These are phyloP conservation scores for Eristalis tenax DNA, from an alignment of 2,888 invertebrate genomes.

Conservation along the genomic window DNA sequence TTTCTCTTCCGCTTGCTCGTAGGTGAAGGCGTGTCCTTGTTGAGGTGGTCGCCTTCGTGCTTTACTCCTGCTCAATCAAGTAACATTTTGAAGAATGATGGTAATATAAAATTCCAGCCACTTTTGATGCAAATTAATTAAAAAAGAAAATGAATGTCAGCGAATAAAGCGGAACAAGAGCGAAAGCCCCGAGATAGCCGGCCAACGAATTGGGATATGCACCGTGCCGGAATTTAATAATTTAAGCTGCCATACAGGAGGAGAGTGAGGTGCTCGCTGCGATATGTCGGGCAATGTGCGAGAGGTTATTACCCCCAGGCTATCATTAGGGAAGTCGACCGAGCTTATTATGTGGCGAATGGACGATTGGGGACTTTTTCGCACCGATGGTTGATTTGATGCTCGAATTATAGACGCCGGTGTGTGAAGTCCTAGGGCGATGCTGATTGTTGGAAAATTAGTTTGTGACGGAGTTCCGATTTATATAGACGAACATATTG, in stretches of 20 bases:
- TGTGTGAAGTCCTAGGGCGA: too few relatives aligned
- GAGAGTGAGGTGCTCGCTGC: not conserved
- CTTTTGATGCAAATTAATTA: conserved; percentile 53
- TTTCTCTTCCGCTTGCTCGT: not conserved
- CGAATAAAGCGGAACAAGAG: not conserved
- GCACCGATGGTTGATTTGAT: not conserved
- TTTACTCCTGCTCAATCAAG: conserved; percentile 7
- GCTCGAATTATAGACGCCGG: not conserved
- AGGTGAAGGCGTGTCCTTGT: conserved; percentile 17
- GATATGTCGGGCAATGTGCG: not conserved
- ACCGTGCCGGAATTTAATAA: conserved; percentile 36
- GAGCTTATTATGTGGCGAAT: conserved; percentile 37
- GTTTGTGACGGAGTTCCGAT: too few relatives aligned
- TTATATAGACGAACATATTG: too few relatives aligned
- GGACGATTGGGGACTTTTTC: not conserved
- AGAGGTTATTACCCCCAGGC: conserved; percentile 32
- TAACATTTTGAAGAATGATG: conserved; percentile 23
- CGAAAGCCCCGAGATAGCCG: not conserved
- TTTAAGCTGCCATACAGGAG: conserved; percentile 15
- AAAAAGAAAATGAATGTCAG: not conserved
- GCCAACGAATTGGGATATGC: not conserved
- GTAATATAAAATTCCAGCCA: conserved; percentile 49
- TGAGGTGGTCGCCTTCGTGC: conserved; percentile 7
- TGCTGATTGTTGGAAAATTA: too few relatives aligned
- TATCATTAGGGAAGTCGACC: conserved; percentile 33